Conservation (phyloP, 2,888 invertebrate species). For the Synanthedon tipuliformis region DNA sequence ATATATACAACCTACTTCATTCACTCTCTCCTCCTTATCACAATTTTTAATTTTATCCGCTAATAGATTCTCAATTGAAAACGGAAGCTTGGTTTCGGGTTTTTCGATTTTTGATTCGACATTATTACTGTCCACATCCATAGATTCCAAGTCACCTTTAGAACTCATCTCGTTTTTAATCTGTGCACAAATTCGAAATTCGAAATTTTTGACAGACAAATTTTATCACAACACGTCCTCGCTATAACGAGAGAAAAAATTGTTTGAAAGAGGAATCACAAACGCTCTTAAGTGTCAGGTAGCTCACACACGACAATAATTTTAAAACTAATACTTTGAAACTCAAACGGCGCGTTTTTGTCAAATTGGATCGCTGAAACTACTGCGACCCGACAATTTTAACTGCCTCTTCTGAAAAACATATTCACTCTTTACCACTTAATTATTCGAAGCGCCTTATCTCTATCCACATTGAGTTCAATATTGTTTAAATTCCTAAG, state of each 20-base stretch:
- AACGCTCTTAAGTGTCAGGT: slow-evolving; percentile 13
- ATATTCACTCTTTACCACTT: slow-evolving; percentile 23
- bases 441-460: slow-evolving; percentile 14
- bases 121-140: slow-evolving; percentile 28
- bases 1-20: neutral
- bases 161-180: neutral
- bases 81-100: slow-evolving; percentile 40
- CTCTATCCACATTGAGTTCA: slow-evolving; percentile 13
- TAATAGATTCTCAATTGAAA: slow-evolving; percentile 55
- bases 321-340: slow-evolving; percentile 47
- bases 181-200: too few relatives aligned
- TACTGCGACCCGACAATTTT: slow-evolving; percentile 46
- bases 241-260: slow-evolving; percentile 10
- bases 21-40: slow-evolving; percentile 4
- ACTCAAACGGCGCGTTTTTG: slow-evolving; percentile 59
- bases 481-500: slow-evolving; percentile 18
- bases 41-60: slow-evolving; percentile 41
- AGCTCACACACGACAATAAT: slow-evolving; percentile 32
- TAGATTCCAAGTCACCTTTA: slow-evolving; percentile 7
- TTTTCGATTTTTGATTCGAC: slow-evolving; percentile 28
- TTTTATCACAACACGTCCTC: slow-evolving; percentile 14
- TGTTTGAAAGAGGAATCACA: slow-evolving; percentile 17
- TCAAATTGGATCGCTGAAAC: slow-evolving; percentile 59
- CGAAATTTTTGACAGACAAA: too few relatives aligned
- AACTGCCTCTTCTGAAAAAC: slow-evolving; percentile 55